These are phyloP conservation scores for Andricus quercusramuli DNA, from an alignment of 2,888 invertebrate genomes.

Conservation along the genomic window DNA sequence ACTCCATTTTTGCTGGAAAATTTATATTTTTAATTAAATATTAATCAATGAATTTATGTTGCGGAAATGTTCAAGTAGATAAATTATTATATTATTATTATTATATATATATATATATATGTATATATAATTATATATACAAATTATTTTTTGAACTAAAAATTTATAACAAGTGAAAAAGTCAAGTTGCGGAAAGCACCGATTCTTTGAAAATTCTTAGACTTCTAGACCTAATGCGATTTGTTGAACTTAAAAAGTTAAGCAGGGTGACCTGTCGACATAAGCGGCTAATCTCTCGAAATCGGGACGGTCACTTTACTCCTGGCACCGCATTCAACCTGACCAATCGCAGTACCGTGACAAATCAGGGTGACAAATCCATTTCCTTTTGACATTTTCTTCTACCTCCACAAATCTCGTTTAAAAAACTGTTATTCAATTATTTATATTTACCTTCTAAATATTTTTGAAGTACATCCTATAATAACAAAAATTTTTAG, in stretches of 20 bases:
- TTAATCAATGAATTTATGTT: too few species aligned
- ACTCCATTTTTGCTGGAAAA: too few species aligned
- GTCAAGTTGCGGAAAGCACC: neutral
- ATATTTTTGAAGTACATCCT: neutral
- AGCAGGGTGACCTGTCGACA: conserved; percentile 47
- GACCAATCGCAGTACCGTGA: conserved; percentile 25
- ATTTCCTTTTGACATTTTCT: conserved; percentile 15
- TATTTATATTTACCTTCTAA: neutral
- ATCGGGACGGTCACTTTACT: conserved; percentile 30
- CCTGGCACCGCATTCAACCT: conserved; percentile 21
- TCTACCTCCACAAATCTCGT: neutral
- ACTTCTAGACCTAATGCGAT: conserved; percentile 51
- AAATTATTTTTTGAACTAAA: neutral
- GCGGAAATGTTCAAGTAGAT: accelerated
- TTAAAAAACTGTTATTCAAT: neutral
- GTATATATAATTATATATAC: too few species aligned
- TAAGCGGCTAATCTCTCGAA: conserved; percentile 39
- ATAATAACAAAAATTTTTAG: neutral
- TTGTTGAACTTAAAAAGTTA: conserved; percentile 56
- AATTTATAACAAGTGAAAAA: neutral
- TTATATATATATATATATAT: too few species aligned
- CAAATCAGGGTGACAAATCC: conserved; percentile 30
- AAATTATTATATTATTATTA: too few species aligned
- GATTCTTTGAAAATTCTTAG: conserved; percentile 1
- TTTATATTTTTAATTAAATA: too few species aligned